Evolutionary conservation across 37 sponge, comb jelly and placozoan species (phyloP), one percentile per base, ranked within the genome.

Genomic region (Diacarnus erythraeanus): DNA sequence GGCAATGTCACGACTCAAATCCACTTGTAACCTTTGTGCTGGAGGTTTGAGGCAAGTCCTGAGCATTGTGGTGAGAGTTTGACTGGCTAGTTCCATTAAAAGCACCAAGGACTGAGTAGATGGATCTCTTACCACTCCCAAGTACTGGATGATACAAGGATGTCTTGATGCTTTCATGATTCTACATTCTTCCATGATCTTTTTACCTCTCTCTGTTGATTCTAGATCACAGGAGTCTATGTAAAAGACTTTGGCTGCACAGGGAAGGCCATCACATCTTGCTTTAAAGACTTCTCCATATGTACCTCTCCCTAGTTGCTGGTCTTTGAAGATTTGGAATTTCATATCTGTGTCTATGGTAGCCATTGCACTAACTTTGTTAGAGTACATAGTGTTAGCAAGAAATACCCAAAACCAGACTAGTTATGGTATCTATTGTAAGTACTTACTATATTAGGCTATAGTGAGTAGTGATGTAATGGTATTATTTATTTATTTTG

Each of bases 211-310:
- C 26, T 25, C 22, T 6, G 22, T 17, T 17, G 61, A 6, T 60
- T 25, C 22, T 21, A 22, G 21, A 3, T 69, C 69, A 8, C 20
- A 35, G 3, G 8, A 36, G 20, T 18, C 20, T 9, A 69, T 35
- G 5, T 34, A 38, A 29, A 69, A 6, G 38, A 35, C 69, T 29
- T 69, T 69, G 69, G 69, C 69, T 69, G 69, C 69, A 38, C 69
- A 69, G 2, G 40, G 35, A 76, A 87, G 58, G 81, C 80, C 23
- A 68, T 80, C 37, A 21, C 59, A 29, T 34, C 60, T 2, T 31
- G 69, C 38, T 38, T 35, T 27, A 29, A 38, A 69, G 10, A 69
- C 69, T 35, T 35, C 69, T 20, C 69, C 35, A 38, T 69, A 69
- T 6, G 38, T 15, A 17, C 69, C 38, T 9, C 12, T 38, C 38